Percentiles rank a stretch among this genome's conserved stretches.
Evolutionary conservation across 2,888 invertebrate genomes (phyloP).

Genomic region (Aporophyla nigra): DNA sequence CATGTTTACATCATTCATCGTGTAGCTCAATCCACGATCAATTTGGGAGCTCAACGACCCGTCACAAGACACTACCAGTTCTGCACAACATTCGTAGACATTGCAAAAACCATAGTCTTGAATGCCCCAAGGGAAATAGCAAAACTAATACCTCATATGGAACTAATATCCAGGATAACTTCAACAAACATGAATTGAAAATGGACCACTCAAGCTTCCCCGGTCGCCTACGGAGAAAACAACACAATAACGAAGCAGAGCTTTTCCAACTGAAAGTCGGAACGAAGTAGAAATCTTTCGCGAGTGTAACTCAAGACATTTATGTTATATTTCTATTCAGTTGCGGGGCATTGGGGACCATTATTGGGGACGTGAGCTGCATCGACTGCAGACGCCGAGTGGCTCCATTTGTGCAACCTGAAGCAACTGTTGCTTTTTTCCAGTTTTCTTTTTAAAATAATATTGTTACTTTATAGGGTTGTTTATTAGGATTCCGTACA

Average conservation of each 20-base stretch:
- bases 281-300: slow-evolving; percentile 36
- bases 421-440: slow-evolving; percentile 11
- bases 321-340: slow-evolving; percentile 40
- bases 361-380: slow-evolving; percentile 30
- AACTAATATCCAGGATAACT: neutral
- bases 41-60: too few relatives aligned
- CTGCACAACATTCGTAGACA: too few relatives aligned
- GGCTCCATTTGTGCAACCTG: neutral
- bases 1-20: too few relatives aligned
- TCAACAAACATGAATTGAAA: slow-evolving; percentile 14
- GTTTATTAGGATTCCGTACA: neutral
- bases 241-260: slow-evolving; percentile 15
- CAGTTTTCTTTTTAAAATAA: slow-evolving; percentile 7
- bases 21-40: too few relatives aligned
- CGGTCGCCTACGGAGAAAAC: neutral
- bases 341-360: slow-evolving; percentile 7
- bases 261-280: slow-evolving; percentile 1
- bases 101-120: neutral
- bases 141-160: neutral
- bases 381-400: neutral
- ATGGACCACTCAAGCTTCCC: neutral
- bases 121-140: neutral
- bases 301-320: slow-evolving; percentile 15
- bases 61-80: too few relatives aligned
- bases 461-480: slow-evolving; percentile 1